Evolutionary conservation across 2,888 invertebrate species (phyloP), one percentile per base, ranked within the genome.

Genomic region (Dorcus hopei): DNA sequence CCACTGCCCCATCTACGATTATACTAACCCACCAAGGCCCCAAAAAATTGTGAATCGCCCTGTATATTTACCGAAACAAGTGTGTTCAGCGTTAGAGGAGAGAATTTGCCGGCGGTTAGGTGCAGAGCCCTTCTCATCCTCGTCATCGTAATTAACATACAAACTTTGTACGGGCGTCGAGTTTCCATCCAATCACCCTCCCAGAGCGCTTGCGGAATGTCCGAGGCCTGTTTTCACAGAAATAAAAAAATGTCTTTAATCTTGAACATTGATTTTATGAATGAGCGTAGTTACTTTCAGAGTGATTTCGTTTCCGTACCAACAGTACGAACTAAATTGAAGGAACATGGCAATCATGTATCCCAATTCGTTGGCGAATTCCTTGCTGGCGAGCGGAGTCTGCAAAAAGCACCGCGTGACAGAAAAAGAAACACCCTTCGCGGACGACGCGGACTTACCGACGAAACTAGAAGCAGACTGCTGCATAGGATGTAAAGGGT

Each of bases 231-330:
- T 39, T 33, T 26, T 14, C 14, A 14, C 14, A 26, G 3, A 26
- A 62, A 54, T 16, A 9, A 9, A 41, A 9, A 11, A 41, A 14
- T 14, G n/a, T 41, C 14, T 41, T 41, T 41, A 41, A 33, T 6
- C 26, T 6, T 33, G 6, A 33, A 33, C 7, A 6, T 33, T 33
- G 26, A 33, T 19, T 19, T 19, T 19, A 19, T 19, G 19, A 19
- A 19, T 19, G 3, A 19, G 19, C 19, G 26, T 33, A 54, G 56
- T 61, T 67, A 70, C 75, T 61, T 70, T 71, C 50, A 72, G 55
- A 26, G 72, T 73, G 14, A 75, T 69, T 68, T 77, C 73, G 63
- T 77, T 76, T 39, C 77, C 77, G 65, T 75, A 76, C 68, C 70
- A 70, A 58, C 72, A 72, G 57, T 71, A 72, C 3, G 71, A 55